Percentiles rank a stretch among this genome's conserved stretches.
Evolutionary conservation across 2,888 invertebrate genomes (phyloP).

Genomic region (Sclerodermus sp.): DNA sequence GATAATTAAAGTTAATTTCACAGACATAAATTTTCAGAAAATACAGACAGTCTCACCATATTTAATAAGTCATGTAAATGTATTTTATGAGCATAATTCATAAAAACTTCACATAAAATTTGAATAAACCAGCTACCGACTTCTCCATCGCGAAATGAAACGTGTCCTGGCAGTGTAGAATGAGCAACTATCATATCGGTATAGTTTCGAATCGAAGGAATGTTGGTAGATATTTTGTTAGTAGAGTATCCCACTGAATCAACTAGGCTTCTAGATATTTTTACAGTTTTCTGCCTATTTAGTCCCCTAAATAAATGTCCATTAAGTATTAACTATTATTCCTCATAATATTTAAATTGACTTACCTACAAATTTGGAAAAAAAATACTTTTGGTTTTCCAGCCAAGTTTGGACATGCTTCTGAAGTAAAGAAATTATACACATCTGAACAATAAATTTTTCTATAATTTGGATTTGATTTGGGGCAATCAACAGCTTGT

Average conservation of each 20-base stretch:
- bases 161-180: constrained; percentile 60
- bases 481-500: constrained; percentile 32
- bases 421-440: constrained; percentile 56
- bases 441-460: constrained; percentile 36
- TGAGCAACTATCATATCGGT: constrained; percentile 62
- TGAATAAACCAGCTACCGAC: constrained; percentile 66
- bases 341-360: background rate
- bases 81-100: constrained; percentile 41
- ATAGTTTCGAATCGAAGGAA: constrained; percentile 43
- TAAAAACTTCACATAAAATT: constrained; percentile 60
- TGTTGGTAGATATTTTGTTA: background rate
- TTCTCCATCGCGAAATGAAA: constrained; percentile 61
- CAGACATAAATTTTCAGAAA: too few relatives aligned
- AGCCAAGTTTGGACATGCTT: constrained; percentile 56
- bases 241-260: background rate
- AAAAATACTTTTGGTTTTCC: constrained; percentile 66
- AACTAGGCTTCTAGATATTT: constrained; percentile 12
- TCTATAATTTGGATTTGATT: constrained; percentile 3
- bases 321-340: background rate
- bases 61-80: constrained; percentile 45
- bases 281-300: constrained; percentile 26
- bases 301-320: constrained; percentile 37
- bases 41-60: constrained; percentile 41
- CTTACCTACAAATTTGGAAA: constrained; percentile 62
- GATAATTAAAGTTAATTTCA: background rate